Evolutionary conservation across 2,888 invertebrate genomes (phyloP).

Genomic region (Fissipunctia ypsillon): DNA sequence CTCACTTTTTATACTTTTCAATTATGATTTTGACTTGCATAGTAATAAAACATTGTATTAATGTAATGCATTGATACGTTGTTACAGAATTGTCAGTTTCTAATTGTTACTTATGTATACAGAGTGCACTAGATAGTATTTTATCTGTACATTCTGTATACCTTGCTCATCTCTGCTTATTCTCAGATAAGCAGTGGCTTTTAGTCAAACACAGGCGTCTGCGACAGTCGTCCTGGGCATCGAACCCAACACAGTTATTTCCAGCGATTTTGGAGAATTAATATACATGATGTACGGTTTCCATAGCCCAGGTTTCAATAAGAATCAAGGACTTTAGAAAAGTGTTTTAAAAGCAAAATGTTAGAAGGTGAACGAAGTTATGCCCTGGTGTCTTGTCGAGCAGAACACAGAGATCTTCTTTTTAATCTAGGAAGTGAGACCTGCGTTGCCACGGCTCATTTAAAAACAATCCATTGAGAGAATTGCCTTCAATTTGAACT

Average conservation of each 20-base stretch:
- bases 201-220: neutral
- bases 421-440: conserved; percentile 84
- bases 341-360: conserved; percentile 73
- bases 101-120: neutral
- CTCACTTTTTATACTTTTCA: conserved; percentile 7
- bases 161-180: neutral
- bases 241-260: neutral
- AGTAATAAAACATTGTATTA: conserved; percentile 2
- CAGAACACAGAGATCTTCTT: conserved; percentile 90
- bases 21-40: neutral
- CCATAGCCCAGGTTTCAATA: neutral
- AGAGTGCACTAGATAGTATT: neutral
- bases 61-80: conserved; percentile 6
- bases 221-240: neutral
- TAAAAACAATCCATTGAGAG: conserved; percentile 75
- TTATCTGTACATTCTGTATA: neutral
- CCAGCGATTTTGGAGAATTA: neutral
- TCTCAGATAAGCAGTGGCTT: too few species aligned
- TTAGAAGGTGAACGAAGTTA: conserved; percentile 91
- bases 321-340: neutral
- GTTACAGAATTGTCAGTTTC: neutral
- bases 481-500: conserved; percentile 79
- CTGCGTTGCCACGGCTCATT: conserved; percentile 72
- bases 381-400: conserved; percentile 84
- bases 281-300: neutral